These are phyloP conservation scores for Andrena chrysosceles DNA, from an alignment of 2,888 invertebrate species.

Conservation along the genomic window DNA sequence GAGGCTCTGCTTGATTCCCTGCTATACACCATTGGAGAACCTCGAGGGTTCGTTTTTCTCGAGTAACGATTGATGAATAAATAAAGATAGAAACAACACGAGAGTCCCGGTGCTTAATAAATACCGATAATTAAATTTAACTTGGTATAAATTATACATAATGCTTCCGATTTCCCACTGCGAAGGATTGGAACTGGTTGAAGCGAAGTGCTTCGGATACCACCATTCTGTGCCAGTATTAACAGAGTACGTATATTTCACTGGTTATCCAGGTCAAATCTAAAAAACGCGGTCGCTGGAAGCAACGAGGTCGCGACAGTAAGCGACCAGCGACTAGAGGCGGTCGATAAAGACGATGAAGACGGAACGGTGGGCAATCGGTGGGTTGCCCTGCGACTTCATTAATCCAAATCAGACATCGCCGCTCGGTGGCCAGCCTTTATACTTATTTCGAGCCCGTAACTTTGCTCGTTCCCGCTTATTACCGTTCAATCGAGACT, in stretches of 20 bases:
- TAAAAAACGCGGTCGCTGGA: background rate
- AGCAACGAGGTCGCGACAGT: background rate
- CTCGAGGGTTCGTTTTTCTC: no score
- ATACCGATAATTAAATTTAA: no score
- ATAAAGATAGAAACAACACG: no score
- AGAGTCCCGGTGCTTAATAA: no score
- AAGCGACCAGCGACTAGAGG: background rate
- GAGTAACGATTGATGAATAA: no score
- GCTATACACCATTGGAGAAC: no score
- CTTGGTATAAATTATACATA: no score
- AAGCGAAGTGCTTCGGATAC: no score
- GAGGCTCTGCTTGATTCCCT: no score
- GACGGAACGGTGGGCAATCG: background rate
- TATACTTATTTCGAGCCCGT: conserved; percentile 60
- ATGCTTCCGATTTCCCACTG: no score
- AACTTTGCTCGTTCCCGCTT: conserved; percentile 65
- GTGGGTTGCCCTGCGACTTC: conserved; percentile 67
- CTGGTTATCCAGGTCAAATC: conserved; percentile 14
- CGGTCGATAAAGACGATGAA: conserved; percentile 26
- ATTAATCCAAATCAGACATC: conserved; percentile 76
- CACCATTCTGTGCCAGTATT: no score
- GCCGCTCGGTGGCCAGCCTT: conserved; percentile 40
- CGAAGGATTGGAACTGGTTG: no score
- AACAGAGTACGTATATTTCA: conserved; percentile 1
- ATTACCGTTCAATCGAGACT: conserved; percentile 68